Evolutionary conservation across 2,888 invertebrate genomes (phyloP).

Genomic region (Timema podura): DNA sequence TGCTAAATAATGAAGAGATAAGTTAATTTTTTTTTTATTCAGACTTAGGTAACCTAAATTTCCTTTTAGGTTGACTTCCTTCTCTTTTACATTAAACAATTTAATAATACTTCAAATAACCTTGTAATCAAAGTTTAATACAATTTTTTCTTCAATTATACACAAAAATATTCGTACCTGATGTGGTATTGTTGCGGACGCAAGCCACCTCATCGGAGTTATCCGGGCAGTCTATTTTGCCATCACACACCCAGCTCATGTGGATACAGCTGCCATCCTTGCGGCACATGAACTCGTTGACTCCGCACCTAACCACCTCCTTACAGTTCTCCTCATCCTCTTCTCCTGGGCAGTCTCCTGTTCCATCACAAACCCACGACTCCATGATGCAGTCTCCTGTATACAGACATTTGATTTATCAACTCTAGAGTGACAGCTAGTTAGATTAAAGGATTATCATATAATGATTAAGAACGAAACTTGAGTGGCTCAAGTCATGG

Average conservation of each 20-base stretch:
- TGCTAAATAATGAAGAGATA: background rate
- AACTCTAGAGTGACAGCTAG: no score
- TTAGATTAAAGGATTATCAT: no score
- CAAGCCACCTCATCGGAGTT: slow-evolving; percentile 52
- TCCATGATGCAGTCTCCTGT: slow-evolving; percentile 56
- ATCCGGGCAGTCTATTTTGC: slow-evolving; percentile 53
- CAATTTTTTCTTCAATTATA: no score
- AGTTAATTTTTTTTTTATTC: background rate
- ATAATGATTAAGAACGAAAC: no score
- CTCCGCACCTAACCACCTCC: slow-evolving; percentile 37
- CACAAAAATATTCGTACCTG: no score
- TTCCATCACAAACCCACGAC: slow-evolving; percentile 60
- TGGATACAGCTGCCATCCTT: slow-evolving; percentile 60
- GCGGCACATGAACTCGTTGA: slow-evolving; percentile 55
- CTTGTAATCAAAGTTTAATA: no score
- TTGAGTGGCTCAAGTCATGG: no score
- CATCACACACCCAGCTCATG: slow-evolving; percentile 50
- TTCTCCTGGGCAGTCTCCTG: slow-evolving; percentile 53
- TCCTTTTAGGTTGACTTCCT: no score
- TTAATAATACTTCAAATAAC: no score
- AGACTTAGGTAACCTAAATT: no score
- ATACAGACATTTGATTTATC: no score
- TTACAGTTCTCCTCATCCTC: slow-evolving; percentile 60
- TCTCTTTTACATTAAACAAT: no score
- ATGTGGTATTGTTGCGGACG: slow-evolving; percentile 22